A percentile compares a stretch with the other conserved stretches of the same genome.
These are phyloP conservation scores for Mustelus asterias DNA, from an alignment of 2,113 vertebrate genomes.

Conservation along the genomic window DNA sequence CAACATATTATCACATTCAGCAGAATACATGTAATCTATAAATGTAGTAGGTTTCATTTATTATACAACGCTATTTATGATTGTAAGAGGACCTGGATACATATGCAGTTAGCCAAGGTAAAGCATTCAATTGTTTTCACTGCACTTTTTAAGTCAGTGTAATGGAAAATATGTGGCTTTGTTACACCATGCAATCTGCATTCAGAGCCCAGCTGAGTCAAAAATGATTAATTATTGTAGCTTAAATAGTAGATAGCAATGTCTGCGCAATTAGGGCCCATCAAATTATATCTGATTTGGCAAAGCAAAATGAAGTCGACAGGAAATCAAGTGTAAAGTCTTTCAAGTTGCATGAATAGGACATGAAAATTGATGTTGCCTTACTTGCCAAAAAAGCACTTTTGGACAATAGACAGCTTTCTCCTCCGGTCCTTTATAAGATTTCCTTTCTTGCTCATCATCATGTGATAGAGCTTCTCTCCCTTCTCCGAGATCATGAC, in stretches of 20 bases:
- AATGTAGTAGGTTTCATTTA: neutral
- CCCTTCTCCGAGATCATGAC: slow-evolving; percentile 98
- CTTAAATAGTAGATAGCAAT: slow-evolving; percentile 43
- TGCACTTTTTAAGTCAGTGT: slow-evolving; percentile 29
- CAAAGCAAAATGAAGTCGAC: slow-evolving; percentile 44
- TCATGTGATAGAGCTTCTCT: slow-evolving; percentile 97
- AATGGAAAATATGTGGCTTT: slow-evolving; percentile 38
- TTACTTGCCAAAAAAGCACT: slow-evolving; percentile 99
- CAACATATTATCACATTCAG: neutral
- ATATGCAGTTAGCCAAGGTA: neutral
- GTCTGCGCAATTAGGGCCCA: slow-evolving; percentile 47
- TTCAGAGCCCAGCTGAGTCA: slow-evolving; percentile 45
- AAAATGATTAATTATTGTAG: slow-evolving; percentile 44
- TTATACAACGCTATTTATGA: neutral
- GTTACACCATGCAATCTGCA: slow-evolving; percentile 38
- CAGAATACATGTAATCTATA: neutral
- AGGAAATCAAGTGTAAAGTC: slow-evolving; percentile 44
- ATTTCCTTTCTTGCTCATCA: slow-evolving; percentile 90
- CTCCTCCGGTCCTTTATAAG: slow-evolving; percentile 92
- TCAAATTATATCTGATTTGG: slow-evolving; percentile 44
- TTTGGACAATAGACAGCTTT: slow-evolving; percentile 91
- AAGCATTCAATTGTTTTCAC: neutral
- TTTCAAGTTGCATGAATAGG: slow-evolving; percentile 42
- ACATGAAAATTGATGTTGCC: slow-evolving; percentile 53
- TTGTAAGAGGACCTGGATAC: neutral